Evolutionary conservation across 37 sponge, comb jelly and placozoan species (phyloP).

Genomic region (Tethya wilhelma): DNA sequence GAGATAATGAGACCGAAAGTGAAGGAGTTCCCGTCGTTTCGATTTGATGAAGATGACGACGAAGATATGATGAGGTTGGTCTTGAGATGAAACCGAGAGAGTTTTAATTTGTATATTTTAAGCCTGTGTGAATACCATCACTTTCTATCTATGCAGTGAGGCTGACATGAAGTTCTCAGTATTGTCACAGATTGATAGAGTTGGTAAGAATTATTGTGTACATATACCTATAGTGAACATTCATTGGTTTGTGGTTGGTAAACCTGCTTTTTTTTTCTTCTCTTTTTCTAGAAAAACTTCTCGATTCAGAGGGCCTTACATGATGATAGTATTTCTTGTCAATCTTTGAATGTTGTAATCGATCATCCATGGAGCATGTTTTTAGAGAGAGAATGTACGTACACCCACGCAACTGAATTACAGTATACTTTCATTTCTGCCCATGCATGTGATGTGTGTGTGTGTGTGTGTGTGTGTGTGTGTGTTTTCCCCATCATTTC

Average conservation of each 20-base stretch:
- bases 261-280: background rate
- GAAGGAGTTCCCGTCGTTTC: background rate
- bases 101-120: background rate
- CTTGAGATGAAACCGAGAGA: background rate
- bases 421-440: too few species aligned
- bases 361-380: too few species aligned
- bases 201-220: constrained; percentile 33
- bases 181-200: constrained; percentile 61
- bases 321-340: too few species aligned
- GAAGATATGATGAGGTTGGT: background rate
- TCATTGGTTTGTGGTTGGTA: background rate
- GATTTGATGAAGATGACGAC: constrained; percentile 24
- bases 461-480: too few species aligned
- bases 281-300: constrained; percentile 40
- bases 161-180: constrained; percentile 37
- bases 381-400: too few species aligned
- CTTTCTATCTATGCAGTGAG: constrained; percentile 10
- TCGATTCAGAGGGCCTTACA: constrained; percentile 48
- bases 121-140: too few species aligned
- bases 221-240: background rate
- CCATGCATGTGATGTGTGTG: too few species aligned
- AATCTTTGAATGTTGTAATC: too few species aligned
- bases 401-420: constrained; percentile 5
- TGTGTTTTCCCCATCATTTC: too few species aligned
- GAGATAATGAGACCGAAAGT: background rate